Conservation (phyloP, 1,140 invertebrate genomes). For the Drosophila yakuba region DNA sequence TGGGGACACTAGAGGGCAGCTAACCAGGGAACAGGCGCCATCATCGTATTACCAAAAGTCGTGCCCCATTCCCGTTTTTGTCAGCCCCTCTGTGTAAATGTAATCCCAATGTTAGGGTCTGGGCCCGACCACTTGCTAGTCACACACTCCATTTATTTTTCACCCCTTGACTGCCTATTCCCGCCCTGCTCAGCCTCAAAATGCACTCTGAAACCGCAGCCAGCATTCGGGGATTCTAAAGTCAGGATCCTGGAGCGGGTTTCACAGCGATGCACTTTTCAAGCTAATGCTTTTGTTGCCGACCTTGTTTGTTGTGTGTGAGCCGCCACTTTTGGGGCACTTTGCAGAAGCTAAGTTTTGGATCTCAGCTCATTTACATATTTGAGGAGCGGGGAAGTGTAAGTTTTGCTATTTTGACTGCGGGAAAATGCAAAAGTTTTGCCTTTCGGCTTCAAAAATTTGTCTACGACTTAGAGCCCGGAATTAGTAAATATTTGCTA, state of each 20-base stretch:
- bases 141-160: slow-evolving; percentile 82
- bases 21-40: slow-evolving; percentile 32
- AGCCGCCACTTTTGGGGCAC: slow-evolving; percentile 61
- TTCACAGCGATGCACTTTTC: slow-evolving; percentile 64
- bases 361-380: slow-evolving; percentile 68
- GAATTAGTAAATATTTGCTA: slow-evolving; percentile 57
- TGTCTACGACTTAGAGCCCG: slow-evolving; percentile 37
- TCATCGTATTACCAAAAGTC: slow-evolving; percentile 79
- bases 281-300: slow-evolving; percentile 66
- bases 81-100: slow-evolving; percentile 59
- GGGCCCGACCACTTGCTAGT: slow-evolving; percentile 38
- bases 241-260: slow-evolving; percentile 5
- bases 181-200: slow-evolving; percentile 47
- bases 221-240: slow-evolving; percentile 14
- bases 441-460: slow-evolving; percentile 52
- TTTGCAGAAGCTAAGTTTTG: slow-evolving; percentile 53
- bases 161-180: slow-evolving; percentile 65
- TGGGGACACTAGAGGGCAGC: slow-evolving; percentile 11
- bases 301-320: slow-evolving; percentile 33
- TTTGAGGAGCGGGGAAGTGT: slow-evolving; percentile 49
- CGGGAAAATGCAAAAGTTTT: slow-evolving; percentile 66
- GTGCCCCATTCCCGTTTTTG: slow-evolving; percentile 1
- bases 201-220: slow-evolving; percentile 56
- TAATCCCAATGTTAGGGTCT: slow-evolving; percentile 64
- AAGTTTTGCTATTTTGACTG: slow-evolving; percentile 22